Evolutionary conservation across 2,888 invertebrate genomes (phyloP).

Genomic region (Tolmerus cingulatus): DNA sequence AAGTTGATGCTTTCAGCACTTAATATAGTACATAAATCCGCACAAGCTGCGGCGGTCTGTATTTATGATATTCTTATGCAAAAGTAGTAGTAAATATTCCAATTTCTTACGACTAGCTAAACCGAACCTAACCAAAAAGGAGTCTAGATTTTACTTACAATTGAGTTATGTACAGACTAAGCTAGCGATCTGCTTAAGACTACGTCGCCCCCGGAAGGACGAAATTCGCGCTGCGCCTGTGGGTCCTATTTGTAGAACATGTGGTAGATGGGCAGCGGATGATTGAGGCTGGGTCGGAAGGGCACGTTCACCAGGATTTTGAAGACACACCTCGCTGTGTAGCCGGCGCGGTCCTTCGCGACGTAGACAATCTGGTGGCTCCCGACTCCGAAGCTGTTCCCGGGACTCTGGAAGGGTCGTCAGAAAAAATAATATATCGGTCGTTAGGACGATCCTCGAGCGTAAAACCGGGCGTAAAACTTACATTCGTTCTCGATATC

Average conservation of each 20-base stretch:
- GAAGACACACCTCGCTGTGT: constrained; percentile 65
- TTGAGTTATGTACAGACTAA: constrained; percentile 12
- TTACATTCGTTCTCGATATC: constrained; percentile 62
- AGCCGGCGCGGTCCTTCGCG: constrained; percentile 64
- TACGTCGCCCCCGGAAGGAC: neutral
- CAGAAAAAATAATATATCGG: neutral
- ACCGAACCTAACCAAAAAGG: neutral
- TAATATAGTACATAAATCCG: neutral
- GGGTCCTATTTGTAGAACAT: constrained; percentile 46
- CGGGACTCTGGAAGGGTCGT: constrained; percentile 61
- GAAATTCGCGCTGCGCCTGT: neutral
- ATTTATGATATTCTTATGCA: neutral
- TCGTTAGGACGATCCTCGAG: neutral
- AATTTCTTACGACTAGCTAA: constrained; percentile 35
- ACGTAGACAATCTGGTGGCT: constrained; percentile 65
- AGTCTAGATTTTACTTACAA: constrained; percentile 19
- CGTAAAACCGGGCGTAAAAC: constrained; percentile 23
- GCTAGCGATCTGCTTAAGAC: neutral
- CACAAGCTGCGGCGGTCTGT: neutral
- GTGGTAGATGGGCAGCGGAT: constrained; percentile 49
- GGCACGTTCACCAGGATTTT: constrained; percentile 52
- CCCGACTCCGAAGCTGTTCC: constrained; percentile 62
- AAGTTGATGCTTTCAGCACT: neutral
- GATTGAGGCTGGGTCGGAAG: constrained; percentile 44
- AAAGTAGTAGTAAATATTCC: constrained; percentile 1